phyloP scores from a whole-genome alignment of 2,113 vertebrate species.

The Epinephelus cyanopodus region DNA sequence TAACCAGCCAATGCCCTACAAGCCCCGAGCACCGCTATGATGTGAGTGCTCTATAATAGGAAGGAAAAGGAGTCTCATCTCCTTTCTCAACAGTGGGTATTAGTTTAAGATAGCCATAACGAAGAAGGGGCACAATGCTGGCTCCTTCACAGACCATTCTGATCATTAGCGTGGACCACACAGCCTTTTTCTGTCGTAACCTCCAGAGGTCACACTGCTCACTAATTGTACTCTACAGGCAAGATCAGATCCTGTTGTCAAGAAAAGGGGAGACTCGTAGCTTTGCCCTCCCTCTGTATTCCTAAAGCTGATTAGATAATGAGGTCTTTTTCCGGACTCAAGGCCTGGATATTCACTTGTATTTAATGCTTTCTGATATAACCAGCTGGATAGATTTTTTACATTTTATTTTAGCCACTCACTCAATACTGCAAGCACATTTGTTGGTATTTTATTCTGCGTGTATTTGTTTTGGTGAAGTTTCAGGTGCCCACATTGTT shows the following conservation, averaged over 20 bases:
- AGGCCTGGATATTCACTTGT: conserved; percentile 8
- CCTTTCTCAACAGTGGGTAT: conserved; percentile 43
- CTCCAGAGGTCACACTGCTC: conserved; percentile 66
- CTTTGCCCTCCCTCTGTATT: conserved; percentile 60
- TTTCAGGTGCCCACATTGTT: conserved; percentile 27
- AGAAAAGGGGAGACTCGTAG: conserved; percentile 43
- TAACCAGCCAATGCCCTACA: conserved; percentile 36
- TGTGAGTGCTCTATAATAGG: conserved; percentile 47
- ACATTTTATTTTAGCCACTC: not conserved
- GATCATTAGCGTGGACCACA: conserved; percentile 66
- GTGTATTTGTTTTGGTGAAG: conserved; percentile 35
- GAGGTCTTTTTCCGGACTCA: conserved; percentile 40
- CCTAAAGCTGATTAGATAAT: conserved; percentile 67
- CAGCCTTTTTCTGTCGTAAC: conserved; percentile 51
- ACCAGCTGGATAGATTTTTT: conserved; percentile 13
- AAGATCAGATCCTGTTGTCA: conserved; percentile 60
- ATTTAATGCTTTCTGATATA: conserved; percentile 21
- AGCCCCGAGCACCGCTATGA: conserved; percentile 37
- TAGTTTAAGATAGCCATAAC: conserved; percentile 55
- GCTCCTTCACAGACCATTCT: conserved; percentile 45
- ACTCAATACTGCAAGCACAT: not conserved
- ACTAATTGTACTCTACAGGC: conserved; percentile 67
- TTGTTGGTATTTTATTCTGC: conserved; percentile 31
- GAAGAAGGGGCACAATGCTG: conserved; percentile 30
- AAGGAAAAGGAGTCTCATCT: conserved; percentile 57